A percentile compares a stretch with the other conserved stretches of the same genome.
Evolutionary conservation across 2,113 vertebrate species (phyloP).

Genomic region (Pollachius pollachius): DNA sequence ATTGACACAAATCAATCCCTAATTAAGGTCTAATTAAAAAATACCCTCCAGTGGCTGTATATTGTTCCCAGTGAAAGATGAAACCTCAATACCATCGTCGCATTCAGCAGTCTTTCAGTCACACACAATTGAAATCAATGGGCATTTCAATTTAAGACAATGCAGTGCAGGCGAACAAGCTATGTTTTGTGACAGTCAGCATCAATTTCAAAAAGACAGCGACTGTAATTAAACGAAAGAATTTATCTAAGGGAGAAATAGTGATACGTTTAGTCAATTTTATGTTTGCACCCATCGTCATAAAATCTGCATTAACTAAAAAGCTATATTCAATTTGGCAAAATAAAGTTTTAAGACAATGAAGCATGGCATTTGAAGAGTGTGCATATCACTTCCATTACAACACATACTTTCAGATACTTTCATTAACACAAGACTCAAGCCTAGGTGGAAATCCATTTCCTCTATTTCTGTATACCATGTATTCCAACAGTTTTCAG

Average conservation of each 20-base stretch:
- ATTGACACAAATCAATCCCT: background rate
- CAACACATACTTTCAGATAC: too few species aligned
- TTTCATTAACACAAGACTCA: too few species aligned
- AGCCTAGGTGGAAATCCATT: too few species aligned
- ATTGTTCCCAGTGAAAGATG: constrained; percentile 24
- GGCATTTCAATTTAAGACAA: constrained; percentile 24
- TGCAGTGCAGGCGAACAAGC: constrained; percentile 18
- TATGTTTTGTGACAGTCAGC: constrained; percentile 32
- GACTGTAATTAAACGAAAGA: constrained; percentile 22
- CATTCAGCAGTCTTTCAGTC: constrained; percentile 37
- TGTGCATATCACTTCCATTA: too few species aligned
- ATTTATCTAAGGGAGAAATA: constrained; percentile 13
- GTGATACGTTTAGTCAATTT: constrained; percentile 13
- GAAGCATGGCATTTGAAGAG: too few species aligned
- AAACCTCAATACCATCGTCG: constrained; percentile 28
- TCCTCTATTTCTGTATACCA: too few species aligned
- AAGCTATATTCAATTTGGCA: background rate
- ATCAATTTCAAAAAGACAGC: constrained; percentile 44
- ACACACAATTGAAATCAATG: constrained; percentile 51
- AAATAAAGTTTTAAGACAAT: too few species aligned
- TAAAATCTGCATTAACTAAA: background rate
- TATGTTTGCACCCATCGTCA: constrained; percentile 22
- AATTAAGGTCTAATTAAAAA: constrained; percentile 21
- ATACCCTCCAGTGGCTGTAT: constrained; percentile 4
- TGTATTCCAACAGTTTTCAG: too few species aligned